Conservation (phyloP, 1,140 invertebrate species). For the Tribolium madens region DNA sequence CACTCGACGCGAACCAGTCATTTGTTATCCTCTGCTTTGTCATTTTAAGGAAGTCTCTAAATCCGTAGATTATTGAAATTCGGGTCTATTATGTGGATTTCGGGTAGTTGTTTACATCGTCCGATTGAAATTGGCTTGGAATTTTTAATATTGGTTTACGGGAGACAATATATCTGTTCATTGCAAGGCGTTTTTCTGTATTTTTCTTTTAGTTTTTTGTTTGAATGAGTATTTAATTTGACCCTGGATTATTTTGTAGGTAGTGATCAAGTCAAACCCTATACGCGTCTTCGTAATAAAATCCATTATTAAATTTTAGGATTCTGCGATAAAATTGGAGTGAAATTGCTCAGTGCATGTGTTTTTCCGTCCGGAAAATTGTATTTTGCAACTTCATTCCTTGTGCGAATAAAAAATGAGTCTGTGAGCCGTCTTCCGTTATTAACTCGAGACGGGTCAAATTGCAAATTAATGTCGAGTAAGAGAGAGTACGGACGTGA, state of each 20-base stretch:
- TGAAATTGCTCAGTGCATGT: not conserved
- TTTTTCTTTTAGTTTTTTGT: no score
- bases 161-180: not conserved
- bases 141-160: not conserved
- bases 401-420: not conserved
- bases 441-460: not conserved
- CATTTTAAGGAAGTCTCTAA: not conserved
- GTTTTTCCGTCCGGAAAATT: conserved; percentile 5
- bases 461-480: conserved; percentile 5
- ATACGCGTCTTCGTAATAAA: not conserved
- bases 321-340: conserved; percentile 11
- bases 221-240: no score
- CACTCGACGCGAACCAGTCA: no score
- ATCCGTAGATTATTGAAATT: not conserved
- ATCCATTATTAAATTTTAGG: conserved; percentile 5
- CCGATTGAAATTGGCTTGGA: not conserved
- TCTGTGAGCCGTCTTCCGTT: not conserved
- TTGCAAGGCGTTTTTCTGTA: no score
- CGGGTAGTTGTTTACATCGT: not conserved
- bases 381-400: not conserved
- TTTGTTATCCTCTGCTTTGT: not conserved
- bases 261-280: not conserved
- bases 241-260: no score
- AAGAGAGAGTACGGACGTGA: conserved; percentile 1
- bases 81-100: conserved; percentile 3